phyloP scores from a whole-genome alignment of 35 echinoderm and acorn worm species.

The Ophioderma brevispina region DNA sequence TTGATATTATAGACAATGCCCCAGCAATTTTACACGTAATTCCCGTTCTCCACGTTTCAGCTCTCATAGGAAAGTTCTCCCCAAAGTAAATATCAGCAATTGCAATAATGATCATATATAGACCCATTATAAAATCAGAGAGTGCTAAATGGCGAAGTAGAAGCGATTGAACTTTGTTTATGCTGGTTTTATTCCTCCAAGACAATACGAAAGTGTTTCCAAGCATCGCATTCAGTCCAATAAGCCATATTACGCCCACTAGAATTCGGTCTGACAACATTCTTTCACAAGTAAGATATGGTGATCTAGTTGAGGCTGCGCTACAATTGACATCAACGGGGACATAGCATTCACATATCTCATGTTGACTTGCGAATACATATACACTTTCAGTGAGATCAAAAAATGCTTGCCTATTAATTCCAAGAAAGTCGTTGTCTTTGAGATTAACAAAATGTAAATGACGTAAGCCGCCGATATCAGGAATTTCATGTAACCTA shows the following conservation, averaged over 20 bases:
- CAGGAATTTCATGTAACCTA: no score
- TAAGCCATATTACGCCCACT: constrained; percentile 14
- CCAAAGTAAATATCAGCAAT: constrained; percentile 43
- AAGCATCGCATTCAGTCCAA: constrained; percentile 43
- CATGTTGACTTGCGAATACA: no score
- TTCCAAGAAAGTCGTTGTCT: no score
- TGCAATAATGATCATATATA: constrained; percentile 68
- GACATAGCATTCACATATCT: no score
- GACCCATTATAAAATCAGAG: constrained; percentile 64
- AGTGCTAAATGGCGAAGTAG: constrained; percentile 49
- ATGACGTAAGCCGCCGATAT: no score
- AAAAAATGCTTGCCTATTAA: no score
- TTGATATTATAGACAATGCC: constrained; percentile 41
- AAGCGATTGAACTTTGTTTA: not conserved
- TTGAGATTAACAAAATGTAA: no score
- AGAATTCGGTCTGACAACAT: no score
- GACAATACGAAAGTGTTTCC: constrained; percentile 50
- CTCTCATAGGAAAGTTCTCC: constrained; percentile 26
- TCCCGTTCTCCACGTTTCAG: constrained; percentile 27
- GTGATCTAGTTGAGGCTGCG: no score
- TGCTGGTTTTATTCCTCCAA: not conserved
- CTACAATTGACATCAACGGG: no score
- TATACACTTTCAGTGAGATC: no score
- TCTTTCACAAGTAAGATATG: no score
- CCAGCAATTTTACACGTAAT: constrained; percentile 43